Evolutionary conservation across 2,888 invertebrate genomes (phyloP).

Genomic region (Parnassius mnemosyne): DNA sequence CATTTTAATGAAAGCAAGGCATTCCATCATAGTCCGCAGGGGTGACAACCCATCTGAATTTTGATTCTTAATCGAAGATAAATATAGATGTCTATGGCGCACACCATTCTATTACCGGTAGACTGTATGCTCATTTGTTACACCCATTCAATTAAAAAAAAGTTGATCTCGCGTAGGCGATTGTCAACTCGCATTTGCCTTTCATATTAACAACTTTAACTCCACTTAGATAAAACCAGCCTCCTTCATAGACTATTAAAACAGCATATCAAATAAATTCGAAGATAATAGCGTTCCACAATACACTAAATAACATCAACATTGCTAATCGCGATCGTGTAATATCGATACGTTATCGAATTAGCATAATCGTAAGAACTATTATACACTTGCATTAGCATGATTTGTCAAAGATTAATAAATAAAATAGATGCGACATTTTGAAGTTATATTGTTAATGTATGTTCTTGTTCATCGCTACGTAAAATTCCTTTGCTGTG

Average conservation of each 20-base stretch:
- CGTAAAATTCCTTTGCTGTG: too few species aligned
- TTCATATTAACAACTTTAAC: slow-evolving; percentile 4
- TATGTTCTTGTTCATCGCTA: too few species aligned
- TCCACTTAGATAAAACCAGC: slow-evolving; percentile 6
- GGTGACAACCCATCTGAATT: too few species aligned
- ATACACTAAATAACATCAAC: slow-evolving; percentile 12
- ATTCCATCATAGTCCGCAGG: too few species aligned
- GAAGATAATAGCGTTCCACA: slow-evolving; percentile 3
- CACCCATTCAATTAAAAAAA: too few species aligned
- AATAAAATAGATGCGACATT: not conserved
- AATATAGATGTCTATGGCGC: too few species aligned
- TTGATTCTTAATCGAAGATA: too few species aligned
- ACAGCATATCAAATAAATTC: slow-evolving; percentile 13
- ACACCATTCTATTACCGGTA: too few species aligned
- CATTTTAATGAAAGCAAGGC: too few species aligned
- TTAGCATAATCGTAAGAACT: slow-evolving; percentile 43
- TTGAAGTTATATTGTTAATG: too few species aligned
- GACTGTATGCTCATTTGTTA: too few species aligned
- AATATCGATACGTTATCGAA: slow-evolving; percentile 45
- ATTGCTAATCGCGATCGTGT: slow-evolving; percentile 35
- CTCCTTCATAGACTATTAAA: slow-evolving; percentile 10
- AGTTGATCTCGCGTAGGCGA: not conserved
- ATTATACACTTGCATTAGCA: slow-evolving; percentile 8
- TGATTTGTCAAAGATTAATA: slow-evolving; percentile 5
- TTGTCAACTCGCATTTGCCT: slow-evolving; percentile 9